These are phyloP conservation scores for Minunthozetes semirufus DNA, from an alignment of 2,888 invertebrate species.

Conservation along the genomic window DNA sequence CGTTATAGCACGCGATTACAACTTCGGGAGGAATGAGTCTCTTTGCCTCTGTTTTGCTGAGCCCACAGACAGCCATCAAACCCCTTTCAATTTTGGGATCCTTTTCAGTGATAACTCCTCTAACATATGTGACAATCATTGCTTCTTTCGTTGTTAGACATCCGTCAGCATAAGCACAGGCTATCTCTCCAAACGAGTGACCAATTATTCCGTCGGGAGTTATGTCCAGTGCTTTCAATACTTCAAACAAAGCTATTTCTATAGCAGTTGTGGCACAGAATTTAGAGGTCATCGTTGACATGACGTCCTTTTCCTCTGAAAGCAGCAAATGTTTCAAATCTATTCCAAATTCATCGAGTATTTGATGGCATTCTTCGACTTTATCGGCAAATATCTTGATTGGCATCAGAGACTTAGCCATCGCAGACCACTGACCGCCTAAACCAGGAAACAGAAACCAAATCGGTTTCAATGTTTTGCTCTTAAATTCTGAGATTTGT, in stretches of 20 bases:
- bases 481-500: background rate
- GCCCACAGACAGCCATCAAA: conserved; percentile 49
- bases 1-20: conserved; percentile 53
- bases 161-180: conserved; percentile 55
- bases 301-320: conserved; percentile 48
- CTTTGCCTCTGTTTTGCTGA: background rate
- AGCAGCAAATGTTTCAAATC: conserved; percentile 14
- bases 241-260: conserved; percentile 48
- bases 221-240: conserved; percentile 47
- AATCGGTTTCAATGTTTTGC: conserved; percentile 58
- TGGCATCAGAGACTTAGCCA: conserved; percentile 29
- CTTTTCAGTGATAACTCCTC: conserved; percentile 20
- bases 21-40: conserved; percentile 46
- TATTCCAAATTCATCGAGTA: conserved; percentile 14
- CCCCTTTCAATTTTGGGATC: conserved; percentile 27
- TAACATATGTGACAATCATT: conserved; percentile 37
- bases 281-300: conserved; percentile 90
- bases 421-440: conserved; percentile 10
- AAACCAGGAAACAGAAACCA: conserved; percentile 89
- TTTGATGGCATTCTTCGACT: background rate
- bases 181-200: conserved; percentile 54
- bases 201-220: conserved; percentile 53
- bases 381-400: conserved; percentile 24
- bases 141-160: conserved; percentile 53
- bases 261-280: conserved; percentile 54